Evolutionary conservation across 2,797 vertebrate species (phyloP).

Genomic region (Rhinoraja longicauda): DNA sequence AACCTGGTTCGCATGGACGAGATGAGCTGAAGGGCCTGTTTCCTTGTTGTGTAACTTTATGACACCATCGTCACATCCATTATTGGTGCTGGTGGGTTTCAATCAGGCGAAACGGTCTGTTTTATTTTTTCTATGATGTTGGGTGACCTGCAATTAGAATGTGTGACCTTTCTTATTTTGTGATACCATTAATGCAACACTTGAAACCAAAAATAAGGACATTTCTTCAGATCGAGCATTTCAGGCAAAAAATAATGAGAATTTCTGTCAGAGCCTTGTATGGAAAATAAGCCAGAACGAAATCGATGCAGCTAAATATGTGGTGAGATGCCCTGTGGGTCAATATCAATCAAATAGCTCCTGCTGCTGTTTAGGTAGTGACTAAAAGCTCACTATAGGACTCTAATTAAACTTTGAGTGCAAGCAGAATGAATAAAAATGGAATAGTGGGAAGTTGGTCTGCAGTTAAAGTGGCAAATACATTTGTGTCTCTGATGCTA

Average conservation of each 20-base stretch:
- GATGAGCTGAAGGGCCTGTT: too few relatives aligned
- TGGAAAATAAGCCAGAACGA: constrained; percentile 23
- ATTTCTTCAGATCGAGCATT: not conserved
- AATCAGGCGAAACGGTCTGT: not conserved
- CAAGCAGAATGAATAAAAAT: constrained; percentile 13
- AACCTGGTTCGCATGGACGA: too few relatives aligned
- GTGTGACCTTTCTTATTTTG: not conserved
- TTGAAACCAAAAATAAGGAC: constrained; percentile 4
- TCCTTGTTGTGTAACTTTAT: too few relatives aligned
- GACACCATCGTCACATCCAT: not conserved
- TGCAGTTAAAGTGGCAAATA: not conserved
- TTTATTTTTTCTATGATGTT: too few relatives aligned
- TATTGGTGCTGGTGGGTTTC: not conserved
- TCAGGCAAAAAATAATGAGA: constrained; percentile 12
- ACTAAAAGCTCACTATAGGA: not conserved
- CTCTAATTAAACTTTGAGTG: not conserved
- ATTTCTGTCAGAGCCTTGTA: not conserved
- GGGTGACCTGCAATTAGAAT: not conserved
- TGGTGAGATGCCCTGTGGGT: constrained; percentile 38
- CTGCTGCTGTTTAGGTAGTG: constrained; percentile 27
- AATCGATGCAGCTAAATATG: constrained; percentile 40
- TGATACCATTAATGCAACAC: not conserved
- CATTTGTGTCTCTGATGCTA: not conserved
- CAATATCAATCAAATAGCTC: constrained; percentile 36
- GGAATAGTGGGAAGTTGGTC: not conserved